A percentile compares a stretch with the other conserved stretches of the same genome.
Evolutionary conservation across 2,888 invertebrate genomes (phyloP).

Genomic region (Andrena camellia): DNA sequence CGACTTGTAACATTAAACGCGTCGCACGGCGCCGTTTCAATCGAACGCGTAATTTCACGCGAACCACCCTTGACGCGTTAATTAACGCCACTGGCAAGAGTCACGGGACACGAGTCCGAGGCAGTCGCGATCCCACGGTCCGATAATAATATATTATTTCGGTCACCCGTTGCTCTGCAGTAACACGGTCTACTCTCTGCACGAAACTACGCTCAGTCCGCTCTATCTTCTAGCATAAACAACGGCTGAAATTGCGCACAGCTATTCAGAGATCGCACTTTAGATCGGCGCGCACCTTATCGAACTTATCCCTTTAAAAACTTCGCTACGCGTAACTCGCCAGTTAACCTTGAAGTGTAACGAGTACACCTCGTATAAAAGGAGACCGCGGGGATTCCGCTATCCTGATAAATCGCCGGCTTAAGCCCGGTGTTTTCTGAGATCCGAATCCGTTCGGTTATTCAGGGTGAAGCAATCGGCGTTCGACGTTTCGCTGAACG

Average conservation of each 20-base stretch:
- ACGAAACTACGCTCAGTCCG: background rate
- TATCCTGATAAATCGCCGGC: slow-evolving; percentile 4
- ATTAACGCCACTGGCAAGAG: background rate
- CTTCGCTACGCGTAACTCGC: background rate
- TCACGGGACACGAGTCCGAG: background rate
- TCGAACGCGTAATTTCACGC: slow-evolving; percentile 14
- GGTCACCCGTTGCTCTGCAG: background rate
- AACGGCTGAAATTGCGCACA: background rate
- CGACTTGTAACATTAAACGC: background rate
- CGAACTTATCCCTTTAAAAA: background rate
- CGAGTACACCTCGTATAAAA: background rate
- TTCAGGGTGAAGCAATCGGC: background rate
- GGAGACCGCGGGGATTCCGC: slow-evolving; percentile 3
- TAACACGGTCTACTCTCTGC: background rate
- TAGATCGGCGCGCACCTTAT: background rate
- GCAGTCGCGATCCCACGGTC: background rate
- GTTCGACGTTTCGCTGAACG: background rate
- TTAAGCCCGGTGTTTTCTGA: background rate
- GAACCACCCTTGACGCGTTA: background rate
- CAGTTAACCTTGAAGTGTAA: background rate
- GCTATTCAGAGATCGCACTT: background rate
- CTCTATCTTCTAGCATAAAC: background rate
- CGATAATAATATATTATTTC: slow-evolving; percentile 9
- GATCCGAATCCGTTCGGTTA: slow-evolving; percentile 16
- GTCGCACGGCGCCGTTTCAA: background rate